Base-by-base conservation (phyloP, 2,113 vertebrate species). In the Strix uralensis region DNA sequence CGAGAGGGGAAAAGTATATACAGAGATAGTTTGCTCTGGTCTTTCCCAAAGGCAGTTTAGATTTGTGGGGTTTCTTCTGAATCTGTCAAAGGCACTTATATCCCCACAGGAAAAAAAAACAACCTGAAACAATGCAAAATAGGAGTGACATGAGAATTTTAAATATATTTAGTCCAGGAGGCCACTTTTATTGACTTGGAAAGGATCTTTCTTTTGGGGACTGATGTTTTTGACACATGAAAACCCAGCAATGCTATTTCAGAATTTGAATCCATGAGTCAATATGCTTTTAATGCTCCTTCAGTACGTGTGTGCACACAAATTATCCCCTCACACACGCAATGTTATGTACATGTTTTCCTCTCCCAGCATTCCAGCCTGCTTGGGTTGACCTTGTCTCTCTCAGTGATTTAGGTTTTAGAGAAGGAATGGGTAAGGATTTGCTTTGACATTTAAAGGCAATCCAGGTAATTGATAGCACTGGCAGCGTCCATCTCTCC, bases 381-480 rank as follows among this genome's bases (percentile, higher is more conserved):
- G 88, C 97, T 96, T 46, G 94, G 98, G 96, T 81, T 85, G 97
- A 97, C 98, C 98, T 93, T 98, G 98, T 97, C 98, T 98, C 96
- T 98, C 97, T 84, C 7, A 9, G 97, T 98, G 98, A 98, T 98
- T 98, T 98, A 98, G 86, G 79, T 97, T 97, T 96, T 96, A 30
- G 98, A 98, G 98, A 98, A 98, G 97, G 98, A 97, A 98, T 95
- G 97, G 97, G 90, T 92, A 97, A 98, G 98, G 98, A 98, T 98
- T 98, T 98, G 98, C 98, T 98, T 97, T 98, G 98, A 98, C 98
- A 80, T 98, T 98, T 98, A 98, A 98, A 98, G 98, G 98, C 98
- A 98, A 98, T 98, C 98, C 97, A 96, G 97, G 98, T 98, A 98
- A 98, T 97, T 95, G 96, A 98, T 98, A 98, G 97, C 96, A 78